A percentile compares a stretch with the other conserved stretches of the same genome.
phyloP scores from a whole-genome alignment of 2,888 invertebrate species.

The Carpatolechia fugitivella region DNA sequence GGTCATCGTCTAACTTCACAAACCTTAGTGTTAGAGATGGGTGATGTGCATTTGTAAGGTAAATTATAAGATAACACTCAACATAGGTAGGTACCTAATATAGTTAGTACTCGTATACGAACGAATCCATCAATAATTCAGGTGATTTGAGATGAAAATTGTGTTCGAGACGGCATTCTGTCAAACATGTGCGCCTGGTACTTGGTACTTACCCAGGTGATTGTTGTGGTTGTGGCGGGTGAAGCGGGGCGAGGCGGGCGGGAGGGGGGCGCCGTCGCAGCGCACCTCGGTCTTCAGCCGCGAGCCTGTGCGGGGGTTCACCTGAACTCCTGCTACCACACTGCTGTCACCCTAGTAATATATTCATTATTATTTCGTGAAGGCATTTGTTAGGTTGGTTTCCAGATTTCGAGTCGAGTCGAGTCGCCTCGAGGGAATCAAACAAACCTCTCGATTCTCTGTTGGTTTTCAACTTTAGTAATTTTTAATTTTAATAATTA shows the following conservation, averaged over 20 bases:
- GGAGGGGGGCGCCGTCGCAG: slow-evolving; percentile 66
- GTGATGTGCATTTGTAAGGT: no score
- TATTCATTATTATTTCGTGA: neutral
- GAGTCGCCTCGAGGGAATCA: no score
- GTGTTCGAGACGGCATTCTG: neutral
- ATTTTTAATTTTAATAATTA: no score
- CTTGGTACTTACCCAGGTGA: slow-evolving; percentile 66
- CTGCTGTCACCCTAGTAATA: slow-evolving; percentile 51
- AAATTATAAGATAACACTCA: no score
- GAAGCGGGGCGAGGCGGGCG: slow-evolving; percentile 81
- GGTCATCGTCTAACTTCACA: no score
- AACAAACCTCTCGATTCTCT: no score
- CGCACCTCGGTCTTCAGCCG: slow-evolving; percentile 79
- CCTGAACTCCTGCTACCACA: slow-evolving; percentile 59
- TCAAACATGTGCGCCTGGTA: neutral
- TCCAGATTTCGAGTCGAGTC: no score
- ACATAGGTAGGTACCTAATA: no score
- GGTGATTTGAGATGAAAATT: neutral
- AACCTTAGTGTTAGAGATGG: no score
- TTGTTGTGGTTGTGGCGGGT: slow-evolving; percentile 87
- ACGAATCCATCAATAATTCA: neutral
- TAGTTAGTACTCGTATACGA: no score
- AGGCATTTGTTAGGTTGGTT: no score
- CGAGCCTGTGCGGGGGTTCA: slow-evolving; percentile 82
- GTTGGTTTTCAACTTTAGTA: no score